Percentiles rank a stretch among this genome's conserved stretches.
Conservation (phyloP, 2,113 vertebrate species). For the Erpornis zantholeuca region DNA sequence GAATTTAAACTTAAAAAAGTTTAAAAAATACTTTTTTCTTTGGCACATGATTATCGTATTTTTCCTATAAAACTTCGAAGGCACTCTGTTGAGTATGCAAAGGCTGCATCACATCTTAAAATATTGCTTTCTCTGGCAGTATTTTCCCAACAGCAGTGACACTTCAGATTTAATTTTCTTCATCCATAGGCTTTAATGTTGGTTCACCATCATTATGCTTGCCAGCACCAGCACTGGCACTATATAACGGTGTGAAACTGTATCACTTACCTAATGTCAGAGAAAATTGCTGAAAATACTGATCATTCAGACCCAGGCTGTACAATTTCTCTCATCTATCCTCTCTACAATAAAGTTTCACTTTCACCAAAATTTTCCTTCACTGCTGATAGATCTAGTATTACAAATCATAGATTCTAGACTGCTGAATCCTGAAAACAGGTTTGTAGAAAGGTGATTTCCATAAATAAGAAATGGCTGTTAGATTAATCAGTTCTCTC, state of each 20-base stretch:
- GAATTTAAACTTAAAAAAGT: constrained; percentile 12
- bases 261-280: constrained; percentile 48
- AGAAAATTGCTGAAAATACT: constrained; percentile 46
- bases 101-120: constrained; percentile 35
- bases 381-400: not conserved
- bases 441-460: not conserved
- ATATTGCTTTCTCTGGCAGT: constrained; percentile 52
- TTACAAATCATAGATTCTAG: constrained; percentile 4
- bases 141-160: constrained; percentile 53
- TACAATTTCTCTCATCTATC: not conserved
- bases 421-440: constrained; percentile 32
- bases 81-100: constrained; percentile 8
- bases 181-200: constrained; percentile 49
- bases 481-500: not conserved
- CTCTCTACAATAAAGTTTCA: not conserved
- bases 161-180: constrained; percentile 56
- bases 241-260: constrained; percentile 5
- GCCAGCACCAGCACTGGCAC: constrained; percentile 19
- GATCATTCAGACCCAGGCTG: constrained; percentile 27
- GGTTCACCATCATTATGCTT: constrained; percentile 16
- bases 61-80: constrained; percentile 28
- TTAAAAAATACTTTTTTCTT: constrained; percentile 16
- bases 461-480: not conserved
- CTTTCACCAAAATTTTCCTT: constrained; percentile 25
- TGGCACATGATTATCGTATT: constrained; percentile 3